These are phyloP conservation scores for Cylloceria caligata DNA, from an alignment of 2,888 invertebrate genomes.

Conservation along the genomic window DNA sequence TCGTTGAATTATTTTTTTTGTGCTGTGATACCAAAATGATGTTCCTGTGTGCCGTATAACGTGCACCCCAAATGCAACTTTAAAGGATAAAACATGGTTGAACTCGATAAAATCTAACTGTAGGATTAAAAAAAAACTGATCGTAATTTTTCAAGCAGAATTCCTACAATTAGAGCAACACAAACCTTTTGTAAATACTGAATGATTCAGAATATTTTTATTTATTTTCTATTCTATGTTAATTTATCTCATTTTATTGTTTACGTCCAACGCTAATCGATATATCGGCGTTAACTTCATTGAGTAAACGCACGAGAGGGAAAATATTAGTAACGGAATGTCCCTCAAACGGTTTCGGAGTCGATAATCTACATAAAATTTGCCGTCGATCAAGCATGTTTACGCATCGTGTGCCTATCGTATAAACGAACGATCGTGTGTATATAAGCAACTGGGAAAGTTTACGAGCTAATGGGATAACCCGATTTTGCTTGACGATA, in stretches of 20 bases:
- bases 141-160: no score
- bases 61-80: no score
- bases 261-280: constrained; percentile 14
- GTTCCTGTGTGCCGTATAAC: no score
- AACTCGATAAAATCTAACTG: no score
- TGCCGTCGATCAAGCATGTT: constrained; percentile 18
- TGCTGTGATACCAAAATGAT: no score
- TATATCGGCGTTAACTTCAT: constrained; percentile 34
- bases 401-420: not conserved
- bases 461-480: constrained; percentile 32
- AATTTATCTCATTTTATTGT: constrained; percentile 15
- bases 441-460: constrained; percentile 2
- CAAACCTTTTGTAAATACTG: no score
- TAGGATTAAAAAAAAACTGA: no score
- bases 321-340: not conserved
- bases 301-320: not conserved
- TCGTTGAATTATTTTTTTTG: no score
- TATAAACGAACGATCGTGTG: constrained; percentile 11
- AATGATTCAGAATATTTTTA: no score
- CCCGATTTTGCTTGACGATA: not conserved
- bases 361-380: constrained; percentile 32
- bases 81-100: no score
- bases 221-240: no score
- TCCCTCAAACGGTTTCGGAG: constrained; percentile 25
- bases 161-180: no score